Conservation (phyloP, 2,113 vertebrate genomes). For the Conger conger region DNA sequence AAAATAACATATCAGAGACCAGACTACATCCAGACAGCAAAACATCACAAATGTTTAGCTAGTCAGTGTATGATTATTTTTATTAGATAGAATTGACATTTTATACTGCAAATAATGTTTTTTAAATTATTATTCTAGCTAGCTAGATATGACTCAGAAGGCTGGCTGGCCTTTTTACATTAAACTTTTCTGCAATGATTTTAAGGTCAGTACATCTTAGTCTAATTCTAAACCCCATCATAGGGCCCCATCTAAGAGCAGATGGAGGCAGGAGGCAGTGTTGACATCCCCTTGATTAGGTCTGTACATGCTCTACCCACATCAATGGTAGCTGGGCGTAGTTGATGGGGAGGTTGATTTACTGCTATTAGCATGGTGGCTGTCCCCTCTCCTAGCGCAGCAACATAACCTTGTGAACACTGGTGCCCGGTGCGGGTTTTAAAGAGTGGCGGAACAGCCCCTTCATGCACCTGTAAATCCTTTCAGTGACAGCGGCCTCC, state of each 20-base stretch:
- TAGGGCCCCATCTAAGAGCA: neutral
- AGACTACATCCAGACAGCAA: neutral
- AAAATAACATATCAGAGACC: neutral
- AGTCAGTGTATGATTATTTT: neutral
- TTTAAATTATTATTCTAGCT: neutral
- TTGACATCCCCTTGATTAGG: neutral
- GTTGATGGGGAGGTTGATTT: neutral
- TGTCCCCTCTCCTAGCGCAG: neutral
- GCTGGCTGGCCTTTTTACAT: neutral
- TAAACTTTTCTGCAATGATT: neutral
- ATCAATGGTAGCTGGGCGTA: neutral
- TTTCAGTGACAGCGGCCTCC: constrained; percentile 1
- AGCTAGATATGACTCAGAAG: neutral
- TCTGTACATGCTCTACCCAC: neutral
- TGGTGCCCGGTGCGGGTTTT: neutral
- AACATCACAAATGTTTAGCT: neutral
- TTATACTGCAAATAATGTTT: no score
- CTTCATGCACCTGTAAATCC: neutral
- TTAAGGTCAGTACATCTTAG: neutral
- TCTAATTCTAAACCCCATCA: neutral
- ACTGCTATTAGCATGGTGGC: neutral
- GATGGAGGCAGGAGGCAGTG: neutral
- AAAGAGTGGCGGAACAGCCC: neutral
- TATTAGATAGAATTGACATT: neutral
- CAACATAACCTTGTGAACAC: neutral